Percentiles rank a stretch among this genome's conserved stretches.
Evolutionary conservation across 2,797 vertebrate species (phyloP).

Genomic region (Molossus molossus): DNA sequence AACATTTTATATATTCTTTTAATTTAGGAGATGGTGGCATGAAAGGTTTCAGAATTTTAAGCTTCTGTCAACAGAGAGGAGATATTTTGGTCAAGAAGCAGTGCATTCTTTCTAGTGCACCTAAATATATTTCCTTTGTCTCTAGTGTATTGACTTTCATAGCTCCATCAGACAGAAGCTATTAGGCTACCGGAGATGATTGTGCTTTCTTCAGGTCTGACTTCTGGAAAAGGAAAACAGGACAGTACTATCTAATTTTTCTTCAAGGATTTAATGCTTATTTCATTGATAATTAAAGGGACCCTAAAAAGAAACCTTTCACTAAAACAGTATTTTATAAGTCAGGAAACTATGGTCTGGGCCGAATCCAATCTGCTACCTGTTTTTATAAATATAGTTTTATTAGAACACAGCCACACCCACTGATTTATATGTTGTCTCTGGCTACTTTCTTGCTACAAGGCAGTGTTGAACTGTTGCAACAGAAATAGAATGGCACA

Average conservation of each 20-base stretch:
- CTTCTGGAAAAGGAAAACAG: not conserved
- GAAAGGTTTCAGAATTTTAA: not conserved
- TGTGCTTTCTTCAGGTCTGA: conserved; percentile 21
- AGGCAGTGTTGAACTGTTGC: conserved; percentile 19
- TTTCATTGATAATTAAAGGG: conserved; percentile 33
- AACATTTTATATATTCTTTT: not conserved
- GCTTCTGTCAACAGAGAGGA: conserved; percentile 15
- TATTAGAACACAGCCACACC: not conserved
- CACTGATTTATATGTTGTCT: conserved; percentile 1
- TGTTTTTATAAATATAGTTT: conserved; percentile 24
- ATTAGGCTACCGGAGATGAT: not conserved
- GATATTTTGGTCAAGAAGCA: not conserved
- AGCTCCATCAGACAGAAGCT: not conserved
- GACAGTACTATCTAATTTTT: conserved; percentile 16
- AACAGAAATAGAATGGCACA: not conserved
- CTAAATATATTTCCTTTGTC: not conserved
- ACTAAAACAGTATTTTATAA: not conserved
- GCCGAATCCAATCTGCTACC: not conserved
- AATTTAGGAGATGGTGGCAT: not conserved
- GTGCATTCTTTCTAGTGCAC: not conserved
- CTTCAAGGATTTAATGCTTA: not conserved
- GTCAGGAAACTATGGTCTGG: not conserved
- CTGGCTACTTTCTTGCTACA: not conserved
- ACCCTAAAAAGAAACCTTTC: conserved; percentile 40
- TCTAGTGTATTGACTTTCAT: not conserved